These are phyloP conservation scores for Ormyrus labotus DNA, from an alignment of 2,888 invertebrate genomes.

Conservation along the genomic window DNA sequence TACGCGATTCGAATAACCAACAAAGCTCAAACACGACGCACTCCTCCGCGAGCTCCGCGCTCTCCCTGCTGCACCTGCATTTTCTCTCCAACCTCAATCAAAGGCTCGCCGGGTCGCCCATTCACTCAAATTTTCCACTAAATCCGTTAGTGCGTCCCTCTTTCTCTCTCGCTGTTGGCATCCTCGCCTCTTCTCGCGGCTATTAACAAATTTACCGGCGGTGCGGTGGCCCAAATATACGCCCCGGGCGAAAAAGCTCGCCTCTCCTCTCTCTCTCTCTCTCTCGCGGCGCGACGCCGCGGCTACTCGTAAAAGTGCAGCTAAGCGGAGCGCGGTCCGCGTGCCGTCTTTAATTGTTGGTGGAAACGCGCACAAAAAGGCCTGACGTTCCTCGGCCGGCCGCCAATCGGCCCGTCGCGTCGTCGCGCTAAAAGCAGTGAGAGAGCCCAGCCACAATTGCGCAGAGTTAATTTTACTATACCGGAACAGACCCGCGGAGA, in stretches of 20 bases:
- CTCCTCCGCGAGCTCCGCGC: too few species aligned
- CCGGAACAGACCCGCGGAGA: constrained; percentile 17
- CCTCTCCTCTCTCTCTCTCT: too few species aligned
- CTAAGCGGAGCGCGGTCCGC: not conserved
- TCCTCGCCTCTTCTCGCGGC: not conserved
- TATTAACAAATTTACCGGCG: constrained; percentile 6
- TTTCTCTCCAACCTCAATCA: not conserved
- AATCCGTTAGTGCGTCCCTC: constrained; percentile 6
- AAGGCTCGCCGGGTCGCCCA: not conserved
- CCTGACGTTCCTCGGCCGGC: not conserved
- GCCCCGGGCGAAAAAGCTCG: too few species aligned
- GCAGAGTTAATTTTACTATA: constrained; percentile 48
- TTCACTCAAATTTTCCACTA: constrained; percentile 14
- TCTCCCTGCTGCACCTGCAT: too few species aligned
- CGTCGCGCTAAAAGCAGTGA: not conserved
- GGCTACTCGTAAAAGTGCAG: too few species aligned
- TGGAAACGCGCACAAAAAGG: not conserved
- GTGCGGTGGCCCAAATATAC: not conserved
- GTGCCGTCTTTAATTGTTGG: constrained; percentile 13
- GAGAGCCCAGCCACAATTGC: constrained; percentile 32
- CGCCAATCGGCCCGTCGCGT: constrained; percentile 1
- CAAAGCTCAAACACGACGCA: too few species aligned
- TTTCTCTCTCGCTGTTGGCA: not conserved
- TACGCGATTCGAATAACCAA: too few species aligned
- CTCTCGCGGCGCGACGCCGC: too few species aligned